Base-by-base conservation (phyloP, 64 coral and sea anemone species). In the Actinia tenebrosa region DNA sequence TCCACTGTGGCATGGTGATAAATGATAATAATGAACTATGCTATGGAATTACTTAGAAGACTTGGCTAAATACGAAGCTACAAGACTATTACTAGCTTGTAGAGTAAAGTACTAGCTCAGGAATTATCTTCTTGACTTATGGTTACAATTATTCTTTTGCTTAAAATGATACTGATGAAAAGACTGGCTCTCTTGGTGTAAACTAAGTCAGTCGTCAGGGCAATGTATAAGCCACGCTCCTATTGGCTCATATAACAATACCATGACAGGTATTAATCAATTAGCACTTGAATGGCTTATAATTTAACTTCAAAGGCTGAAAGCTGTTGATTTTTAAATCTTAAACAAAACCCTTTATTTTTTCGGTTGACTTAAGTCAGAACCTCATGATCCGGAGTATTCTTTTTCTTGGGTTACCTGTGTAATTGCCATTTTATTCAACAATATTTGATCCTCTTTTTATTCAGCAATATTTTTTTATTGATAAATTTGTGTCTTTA, bases 1-100 rank as follows among this genome's bases (percentile, higher is more conserved):
- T 80, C 94, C 94, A 96, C 59, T 93, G 94, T 16, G 94, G 92
- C 88, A 92, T 92, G 63, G 53, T 83, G 10, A 53, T 20, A 14
- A 63, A 92, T 92, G 63, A 56, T 83, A 4, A 53, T 20, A 14
- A 79, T 19, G 52, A 42, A 25, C 3, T 22, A 60, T 8, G 16
- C 52, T 58, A 18, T 15, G 52, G 10, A 55, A 58, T 52, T 16
- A 52, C 50, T 84, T 10, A 84, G 79, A 90, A 79, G 2, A 45
- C 37, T 52, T 61, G 30, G 46, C 79, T 7, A 60, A 59, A 60
- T 17, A 11, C 1, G 16, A 80, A 56, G 23, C 42, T 14, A 16
- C 10, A 25, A 53, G 27, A 75, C n/a, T 75, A 30, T 75, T 75
- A 7, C n/a, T 66, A 66, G 19, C 63, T 23, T 66, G 63, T n/a